Evolutionary conservation across 2,797 vertebrate species (phyloP).

Genomic region (Acipenser oxyrinchus): DNA sequence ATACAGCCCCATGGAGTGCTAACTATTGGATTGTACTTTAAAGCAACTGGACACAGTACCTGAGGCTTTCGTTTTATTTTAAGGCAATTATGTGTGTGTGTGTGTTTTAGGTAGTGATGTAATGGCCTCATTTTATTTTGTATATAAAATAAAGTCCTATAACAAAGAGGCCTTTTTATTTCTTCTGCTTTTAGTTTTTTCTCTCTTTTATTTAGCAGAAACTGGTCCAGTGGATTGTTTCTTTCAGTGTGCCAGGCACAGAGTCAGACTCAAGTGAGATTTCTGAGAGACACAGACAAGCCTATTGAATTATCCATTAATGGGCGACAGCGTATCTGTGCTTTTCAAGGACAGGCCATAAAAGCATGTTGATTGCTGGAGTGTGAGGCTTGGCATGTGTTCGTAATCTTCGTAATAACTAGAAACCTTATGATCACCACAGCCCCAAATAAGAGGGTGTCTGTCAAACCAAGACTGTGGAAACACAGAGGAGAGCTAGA

Average conservation of each 20-base stretch:
- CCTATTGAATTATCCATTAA: not conserved
- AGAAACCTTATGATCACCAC: not conserved
- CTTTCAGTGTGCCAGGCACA: not conserved
- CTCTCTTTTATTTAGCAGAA: not conserved
- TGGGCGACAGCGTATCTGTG: not conserved
- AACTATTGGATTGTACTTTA: no score
- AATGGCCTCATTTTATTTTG: no score
- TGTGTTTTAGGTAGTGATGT: no score
- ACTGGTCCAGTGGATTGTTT: slow-evolving; percentile 7
- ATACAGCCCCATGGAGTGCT: not conserved
- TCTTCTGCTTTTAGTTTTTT: not conserved
- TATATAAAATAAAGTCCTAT: no score
- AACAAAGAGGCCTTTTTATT: no score
- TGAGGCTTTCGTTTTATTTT: no score
- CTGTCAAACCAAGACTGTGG: not conserved
- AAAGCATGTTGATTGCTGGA: slow-evolving; percentile 6
- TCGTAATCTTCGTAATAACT: not conserved
- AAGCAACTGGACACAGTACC: no score
- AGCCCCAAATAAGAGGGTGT: not conserved
- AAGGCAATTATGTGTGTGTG: no score
- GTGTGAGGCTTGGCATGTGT: slow-evolving; percentile 5
- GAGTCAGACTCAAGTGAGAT: not conserved
- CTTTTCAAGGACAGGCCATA: not conserved
- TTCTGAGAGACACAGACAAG: slow-evolving; percentile 4
- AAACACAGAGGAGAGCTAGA: not conserved